Evolutionary conservation across 1,140 invertebrate species (phyloP).

Genomic region (Prorops nasuta): DNA sequence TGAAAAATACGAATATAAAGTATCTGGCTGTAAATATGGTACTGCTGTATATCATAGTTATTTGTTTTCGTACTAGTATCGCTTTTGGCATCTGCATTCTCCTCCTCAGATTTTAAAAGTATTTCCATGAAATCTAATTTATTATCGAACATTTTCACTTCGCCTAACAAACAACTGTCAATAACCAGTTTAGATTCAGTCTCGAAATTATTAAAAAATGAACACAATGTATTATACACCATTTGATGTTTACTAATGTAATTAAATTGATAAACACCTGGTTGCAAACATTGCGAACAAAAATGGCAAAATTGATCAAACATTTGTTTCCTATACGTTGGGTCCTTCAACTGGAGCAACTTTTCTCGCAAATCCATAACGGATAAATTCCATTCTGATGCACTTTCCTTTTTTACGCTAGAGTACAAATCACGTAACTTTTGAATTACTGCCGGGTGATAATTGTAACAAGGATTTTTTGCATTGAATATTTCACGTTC

Average conservation of each 20-base stretch:
- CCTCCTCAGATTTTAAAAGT: no score
- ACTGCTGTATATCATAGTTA: no score
- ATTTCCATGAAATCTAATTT: no score
- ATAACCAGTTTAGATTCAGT: conserved; percentile 17
- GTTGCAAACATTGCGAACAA: conserved; percentile 21
- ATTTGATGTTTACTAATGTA: conserved; percentile 1
- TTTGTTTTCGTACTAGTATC: no score
- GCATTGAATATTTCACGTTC: conserved; percentile 27
- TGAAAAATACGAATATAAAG: conserved; percentile 27
- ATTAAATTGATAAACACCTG: background rate
- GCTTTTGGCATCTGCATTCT: no score
- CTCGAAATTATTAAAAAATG: conserved; percentile 32
- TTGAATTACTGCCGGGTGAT: conserved; percentile 22
- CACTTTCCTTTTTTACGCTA: background rate
- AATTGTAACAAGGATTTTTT: conserved; percentile 33
- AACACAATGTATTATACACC: conserved; percentile 23
- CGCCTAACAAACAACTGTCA: no score
- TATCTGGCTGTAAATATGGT: conserved; percentile 22
- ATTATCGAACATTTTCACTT: no score
- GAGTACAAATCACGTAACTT: conserved; percentile 33
- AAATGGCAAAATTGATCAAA: conserved; percentile 20
- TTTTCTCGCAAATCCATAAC: conserved; percentile 28
- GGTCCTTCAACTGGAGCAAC: conserved; percentile 23
- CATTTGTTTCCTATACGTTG: background rate
- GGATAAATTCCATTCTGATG: conserved; percentile 31